Conservation (phyloP, 2,113 vertebrate genomes). For the Stigmatopora argus region DNA sequence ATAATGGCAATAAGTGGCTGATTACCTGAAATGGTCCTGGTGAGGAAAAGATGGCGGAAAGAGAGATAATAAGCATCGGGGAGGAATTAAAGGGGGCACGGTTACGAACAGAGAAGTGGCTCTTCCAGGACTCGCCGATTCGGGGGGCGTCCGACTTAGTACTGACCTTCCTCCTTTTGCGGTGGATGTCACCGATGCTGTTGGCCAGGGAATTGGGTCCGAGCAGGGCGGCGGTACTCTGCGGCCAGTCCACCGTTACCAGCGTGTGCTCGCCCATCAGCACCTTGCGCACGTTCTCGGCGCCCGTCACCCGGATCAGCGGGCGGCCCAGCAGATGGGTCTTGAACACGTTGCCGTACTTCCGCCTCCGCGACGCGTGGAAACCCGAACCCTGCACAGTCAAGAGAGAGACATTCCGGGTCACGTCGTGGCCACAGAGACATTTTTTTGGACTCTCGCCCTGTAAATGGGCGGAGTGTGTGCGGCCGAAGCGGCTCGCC, state of each 20-base stretch:
- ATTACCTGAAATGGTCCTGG: slow-evolving; percentile 62
- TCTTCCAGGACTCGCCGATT: neutral
- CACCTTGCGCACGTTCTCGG: slow-evolving; percentile 90
- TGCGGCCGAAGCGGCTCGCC: slow-evolving; percentile 35
- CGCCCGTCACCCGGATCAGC: slow-evolving; percentile 89
- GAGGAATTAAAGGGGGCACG: neutral
- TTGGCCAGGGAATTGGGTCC: slow-evolving; percentile 92
- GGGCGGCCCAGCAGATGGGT: slow-evolving; percentile 91
- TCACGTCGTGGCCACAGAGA: slow-evolving; percentile 22
- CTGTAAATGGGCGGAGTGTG: slow-evolving; percentile 60
- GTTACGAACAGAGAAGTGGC: neutral
- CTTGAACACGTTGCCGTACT: slow-evolving; percentile 94
- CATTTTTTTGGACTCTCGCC: slow-evolving; percentile 44
- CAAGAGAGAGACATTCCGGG: neutral
- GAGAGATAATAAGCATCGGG: slow-evolving; percentile 5
- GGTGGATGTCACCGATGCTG: slow-evolving; percentile 94
- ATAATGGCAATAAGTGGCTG: slow-evolving; percentile 59
- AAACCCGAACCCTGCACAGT: slow-evolving; percentile 74
- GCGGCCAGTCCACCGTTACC: slow-evolving; percentile 93
- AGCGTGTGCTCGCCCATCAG: slow-evolving; percentile 94
- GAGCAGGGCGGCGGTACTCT: slow-evolving; percentile 87
- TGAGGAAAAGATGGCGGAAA: slow-evolving; percentile 24
- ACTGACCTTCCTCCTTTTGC: slow-evolving; percentile 88
- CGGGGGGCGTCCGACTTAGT: neutral
- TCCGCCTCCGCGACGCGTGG: slow-evolving; percentile 77